Conservation (phyloP, 2,797 vertebrate genomes). For the Hippocampus kuda region DNA sequence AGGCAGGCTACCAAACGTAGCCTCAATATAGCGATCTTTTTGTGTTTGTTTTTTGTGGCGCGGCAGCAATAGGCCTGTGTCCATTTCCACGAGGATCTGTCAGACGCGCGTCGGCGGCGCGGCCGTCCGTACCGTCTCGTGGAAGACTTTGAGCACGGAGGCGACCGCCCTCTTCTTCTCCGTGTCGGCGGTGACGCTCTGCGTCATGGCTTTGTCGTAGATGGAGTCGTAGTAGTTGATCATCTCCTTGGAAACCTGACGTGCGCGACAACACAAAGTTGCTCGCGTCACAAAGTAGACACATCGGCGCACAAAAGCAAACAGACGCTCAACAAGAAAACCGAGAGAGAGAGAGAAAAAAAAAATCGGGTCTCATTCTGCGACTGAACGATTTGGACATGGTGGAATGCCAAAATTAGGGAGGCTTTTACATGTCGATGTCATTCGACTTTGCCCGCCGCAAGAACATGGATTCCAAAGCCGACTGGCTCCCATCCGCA, state of each 20-base stretch:
- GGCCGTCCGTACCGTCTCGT: conserved; percentile 75
- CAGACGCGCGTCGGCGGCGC: neutral
- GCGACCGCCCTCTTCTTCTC: conserved; percentile 43
- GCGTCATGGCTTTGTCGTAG: conserved; percentile 33
- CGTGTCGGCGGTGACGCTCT: rapidly evolving
- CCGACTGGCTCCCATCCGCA: too few species aligned
- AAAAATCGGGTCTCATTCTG: too few species aligned
- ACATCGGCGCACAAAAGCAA: too few species aligned
- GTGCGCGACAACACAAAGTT: neutral
- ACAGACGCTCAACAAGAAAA: too few species aligned
- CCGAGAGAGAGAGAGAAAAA: too few species aligned
- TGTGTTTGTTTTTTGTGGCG: neutral
- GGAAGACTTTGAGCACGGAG: conserved; percentile 78
- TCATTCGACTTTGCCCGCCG: too few species aligned
- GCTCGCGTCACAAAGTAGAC: neutral
- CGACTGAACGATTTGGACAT: too few species aligned
- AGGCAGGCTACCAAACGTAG: too few species aligned
- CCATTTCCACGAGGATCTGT: neutral
- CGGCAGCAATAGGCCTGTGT: neutral
- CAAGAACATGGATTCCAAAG: too few species aligned
- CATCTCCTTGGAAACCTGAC: conserved; percentile 81
- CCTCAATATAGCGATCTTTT: too few species aligned
- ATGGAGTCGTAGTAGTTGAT: conserved; percentile 81
- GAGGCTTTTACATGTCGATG: too few species aligned
- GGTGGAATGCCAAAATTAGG: too few species aligned